Evolutionary conservation across 2,888 invertebrate genomes (phyloP).

Genomic region (Spodoptera littoralis): DNA sequence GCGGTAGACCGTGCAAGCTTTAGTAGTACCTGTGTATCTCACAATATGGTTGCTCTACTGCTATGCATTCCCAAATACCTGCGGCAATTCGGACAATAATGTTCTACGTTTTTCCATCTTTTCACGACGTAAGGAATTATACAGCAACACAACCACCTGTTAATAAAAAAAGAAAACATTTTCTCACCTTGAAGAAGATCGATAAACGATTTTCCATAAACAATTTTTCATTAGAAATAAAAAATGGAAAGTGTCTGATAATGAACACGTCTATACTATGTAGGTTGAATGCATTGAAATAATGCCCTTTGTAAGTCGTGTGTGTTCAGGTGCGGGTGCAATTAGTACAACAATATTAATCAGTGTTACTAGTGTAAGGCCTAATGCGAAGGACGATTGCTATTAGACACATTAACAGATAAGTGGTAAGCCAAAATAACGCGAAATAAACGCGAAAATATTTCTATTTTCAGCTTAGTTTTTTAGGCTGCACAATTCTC

Average conservation of each 20-base stretch:
- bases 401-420: slow-evolving; percentile 32
- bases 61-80: slow-evolving; percentile 78
- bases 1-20: background rate
- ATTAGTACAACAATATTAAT: slow-evolving; percentile 9
- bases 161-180: slow-evolving; percentile 12
- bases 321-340: background rate
- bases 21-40: slow-evolving; percentile 1
- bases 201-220: no score
- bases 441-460: slow-evolving; percentile 10
- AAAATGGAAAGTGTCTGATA: no score
- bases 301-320: background rate
- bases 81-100: slow-evolving; percentile 80
- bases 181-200: no score
- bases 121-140: slow-evolving; percentile 78
- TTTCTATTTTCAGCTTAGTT: background rate
- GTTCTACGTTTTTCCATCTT: slow-evolving; percentile 84
- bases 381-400: slow-evolving; percentile 13
- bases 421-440: slow-evolving; percentile 5
- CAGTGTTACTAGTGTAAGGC: slow-evolving; percentile 2
- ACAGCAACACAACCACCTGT: slow-evolving; percentile 86
- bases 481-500: no score
- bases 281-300: background rate
- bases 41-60: slow-evolving; percentile 40
- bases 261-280: no score
- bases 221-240: no score